Base-by-base conservation (phyloP, 2,888 invertebrate species). In the Metalampra italica region DNA sequence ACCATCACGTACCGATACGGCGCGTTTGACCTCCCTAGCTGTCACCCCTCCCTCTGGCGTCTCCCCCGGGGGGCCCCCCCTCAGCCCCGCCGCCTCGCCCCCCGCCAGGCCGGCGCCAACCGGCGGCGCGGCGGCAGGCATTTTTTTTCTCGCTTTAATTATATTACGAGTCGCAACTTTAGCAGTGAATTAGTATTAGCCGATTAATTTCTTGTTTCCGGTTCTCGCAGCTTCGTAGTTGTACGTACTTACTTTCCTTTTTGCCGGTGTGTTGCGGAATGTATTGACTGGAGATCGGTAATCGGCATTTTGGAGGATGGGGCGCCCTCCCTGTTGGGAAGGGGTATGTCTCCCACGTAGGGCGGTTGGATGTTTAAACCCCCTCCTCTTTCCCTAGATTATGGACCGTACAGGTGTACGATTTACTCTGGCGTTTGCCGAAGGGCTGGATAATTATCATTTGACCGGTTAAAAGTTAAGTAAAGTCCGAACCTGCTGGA, bases 101-200 rank as follows among this genome's bases (percentile, higher is more conserved):
- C 51, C 49, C 68, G 72, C 82, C 79, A 65, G 56, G 69, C 73
- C 75, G 84, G 82, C 86, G 86, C 85, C 82, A 76, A 73, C 68
- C 67, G 69, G 22, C 22, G 22, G 22, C 22, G 22, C 22, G 22
- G 5, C 22, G 22, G 66, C 54, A 54, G 68, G 64, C 62, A 61
- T 60, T 45, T 67, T 64, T 71, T 69, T 68, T 62, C 58, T 53
- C 62, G 62, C 59, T 56, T 46, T 53, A 51, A 51, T 52, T 54
- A 48, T 48, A 57, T 53, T 52, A 55, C 55, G 47, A 49, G 46
- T 46, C 48, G 12, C 13, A 41, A 12, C 32, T 47, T 46, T 36
- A 37, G 46, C 43, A 13, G 47, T 48, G 29, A 43, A 54, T 54
- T 56, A 55, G 51, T 51, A 54, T 54, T 56, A 55, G 51, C 49